These are phyloP conservation scores for Drosophila putrida DNA, from an alignment of 2,888 invertebrate genomes.

Conservation along the genomic window DNA sequence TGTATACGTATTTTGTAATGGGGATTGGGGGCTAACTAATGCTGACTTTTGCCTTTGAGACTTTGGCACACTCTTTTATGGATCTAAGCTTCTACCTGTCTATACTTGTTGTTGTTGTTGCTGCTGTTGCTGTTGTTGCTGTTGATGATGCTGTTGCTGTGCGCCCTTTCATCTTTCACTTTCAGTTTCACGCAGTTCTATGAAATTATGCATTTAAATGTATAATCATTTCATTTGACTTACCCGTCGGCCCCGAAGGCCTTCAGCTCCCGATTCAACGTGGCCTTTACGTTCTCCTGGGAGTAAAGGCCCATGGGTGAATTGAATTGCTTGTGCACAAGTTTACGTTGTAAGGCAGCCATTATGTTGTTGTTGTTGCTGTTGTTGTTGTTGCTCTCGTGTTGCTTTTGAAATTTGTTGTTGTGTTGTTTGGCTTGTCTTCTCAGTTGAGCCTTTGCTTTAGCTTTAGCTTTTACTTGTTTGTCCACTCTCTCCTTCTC, in stretches of 20 bases:
- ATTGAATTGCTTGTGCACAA: constrained; percentile 96
- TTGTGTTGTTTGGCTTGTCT: constrained; percentile 35
- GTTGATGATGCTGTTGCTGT: neutral
- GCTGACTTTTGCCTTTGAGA: constrained; percentile 29
- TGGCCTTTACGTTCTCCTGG: constrained; percentile 92
- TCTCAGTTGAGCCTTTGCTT: constrained; percentile 46
- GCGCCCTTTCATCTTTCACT: constrained; percentile 54
- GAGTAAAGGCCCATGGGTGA: constrained; percentile 95
- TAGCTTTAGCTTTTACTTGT: constrained; percentile 32
- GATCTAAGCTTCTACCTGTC: neutral
- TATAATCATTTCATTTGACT: constrained; percentile 84
- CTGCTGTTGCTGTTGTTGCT: neutral
- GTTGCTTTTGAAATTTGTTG: constrained; percentile 19
- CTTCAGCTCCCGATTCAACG: constrained; percentile 91
- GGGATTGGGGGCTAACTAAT: constrained; percentile 35
- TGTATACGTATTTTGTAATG: neutral
- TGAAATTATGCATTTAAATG: constrained; percentile 78
- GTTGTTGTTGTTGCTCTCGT: constrained; percentile 17
- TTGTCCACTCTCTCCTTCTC: constrained; percentile 20
- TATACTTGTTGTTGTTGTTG: neutral
- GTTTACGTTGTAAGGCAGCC: constrained; percentile 89
- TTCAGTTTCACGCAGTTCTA: constrained; percentile 35
- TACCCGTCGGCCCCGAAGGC: constrained; percentile 93
- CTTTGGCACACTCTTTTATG: constrained; percentile 23
- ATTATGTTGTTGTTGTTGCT: constrained; percentile 85